These are phyloP conservation scores for Cheiracanthium punctorium DNA, from an alignment of 2,888 invertebrate genomes.

Conservation along the genomic window DNA sequence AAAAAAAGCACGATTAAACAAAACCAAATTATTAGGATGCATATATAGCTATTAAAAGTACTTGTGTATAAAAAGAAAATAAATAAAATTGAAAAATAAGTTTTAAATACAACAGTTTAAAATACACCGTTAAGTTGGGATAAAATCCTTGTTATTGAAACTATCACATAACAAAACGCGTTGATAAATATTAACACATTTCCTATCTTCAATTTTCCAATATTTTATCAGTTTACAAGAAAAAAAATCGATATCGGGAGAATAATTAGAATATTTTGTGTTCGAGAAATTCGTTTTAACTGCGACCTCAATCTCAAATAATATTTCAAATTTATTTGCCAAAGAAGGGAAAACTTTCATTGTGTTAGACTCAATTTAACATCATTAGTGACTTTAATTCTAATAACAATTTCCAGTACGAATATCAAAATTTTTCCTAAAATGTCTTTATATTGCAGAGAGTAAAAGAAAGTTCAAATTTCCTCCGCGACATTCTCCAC, in stretches of 20 bases:
- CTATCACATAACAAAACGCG: no score
- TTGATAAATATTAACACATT: no score
- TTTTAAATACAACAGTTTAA: no score
- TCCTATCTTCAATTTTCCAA: neutral
- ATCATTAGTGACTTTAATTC: neutral
- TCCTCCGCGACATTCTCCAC: neutral
- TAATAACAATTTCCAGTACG: neutral
- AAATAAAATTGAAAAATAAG: no score
- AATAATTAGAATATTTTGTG: neutral
- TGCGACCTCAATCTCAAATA: neutral
- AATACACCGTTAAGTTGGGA: no score
- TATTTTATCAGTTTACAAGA: neutral
- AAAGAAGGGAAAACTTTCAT: neutral
- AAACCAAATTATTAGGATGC: no score
- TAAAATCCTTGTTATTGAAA: no score
- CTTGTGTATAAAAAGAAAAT: no score
- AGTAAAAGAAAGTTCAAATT: neutral
- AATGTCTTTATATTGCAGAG: neutral
- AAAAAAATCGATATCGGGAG: neutral
- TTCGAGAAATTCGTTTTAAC: neutral
- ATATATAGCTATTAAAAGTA: no score
- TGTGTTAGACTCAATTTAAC: neutral
- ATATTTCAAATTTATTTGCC: neutral
- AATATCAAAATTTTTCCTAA: neutral
- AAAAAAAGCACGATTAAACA: no score